Evolutionary conservation across 2,888 invertebrate species (phyloP), one percentile per base, ranked within the genome.

Genomic region (Abrostola triplasia): DNA sequence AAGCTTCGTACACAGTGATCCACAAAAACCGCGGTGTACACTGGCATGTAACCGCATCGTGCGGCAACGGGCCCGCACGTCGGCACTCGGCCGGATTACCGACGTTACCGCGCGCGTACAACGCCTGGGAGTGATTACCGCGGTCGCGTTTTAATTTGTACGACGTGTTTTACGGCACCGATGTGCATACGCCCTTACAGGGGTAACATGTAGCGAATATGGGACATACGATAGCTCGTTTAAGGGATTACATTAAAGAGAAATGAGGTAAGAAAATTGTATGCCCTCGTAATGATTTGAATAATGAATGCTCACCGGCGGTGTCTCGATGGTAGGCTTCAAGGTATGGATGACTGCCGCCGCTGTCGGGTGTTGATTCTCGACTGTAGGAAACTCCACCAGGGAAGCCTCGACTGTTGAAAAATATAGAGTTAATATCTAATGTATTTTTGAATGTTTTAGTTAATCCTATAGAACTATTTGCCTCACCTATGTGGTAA

Each of bases 291-390:
- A 47, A 63, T 67, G 57, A 67, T 76, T 76, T 59, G 41, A 13
- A 38, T 71, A 67, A 54, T 67, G 63, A 64, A 41, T 59, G 89
- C 95, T 95, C 90, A 98, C 98, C 98, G 84, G 97, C 97, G 41
- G 97, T 96, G 90, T 98, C 98, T 87, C 98, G 95, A 83, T 95
- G 95, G 90, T 98, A 98, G 70, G 97, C 97, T 90, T 98, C 98
- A 92, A 98, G 96, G 89, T 98, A 98, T 2, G 95, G 95, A 93
- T 98, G 98, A 60, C 98, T 98, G 67, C 97, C 98, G 56, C 98
- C 98, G 85, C 97, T 98, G 90, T 98, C 98, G 5, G 98, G 98
- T 57, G 98, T 98, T 70, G 98, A 98, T 92, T 98, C 98, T 83
- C 98, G 96, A 92, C 98, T 98, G 90, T 98, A 98, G 36, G 96